Conservation (phyloP, 2,888 invertebrate genomes). For the Eugnorisma glareosa region DNA sequence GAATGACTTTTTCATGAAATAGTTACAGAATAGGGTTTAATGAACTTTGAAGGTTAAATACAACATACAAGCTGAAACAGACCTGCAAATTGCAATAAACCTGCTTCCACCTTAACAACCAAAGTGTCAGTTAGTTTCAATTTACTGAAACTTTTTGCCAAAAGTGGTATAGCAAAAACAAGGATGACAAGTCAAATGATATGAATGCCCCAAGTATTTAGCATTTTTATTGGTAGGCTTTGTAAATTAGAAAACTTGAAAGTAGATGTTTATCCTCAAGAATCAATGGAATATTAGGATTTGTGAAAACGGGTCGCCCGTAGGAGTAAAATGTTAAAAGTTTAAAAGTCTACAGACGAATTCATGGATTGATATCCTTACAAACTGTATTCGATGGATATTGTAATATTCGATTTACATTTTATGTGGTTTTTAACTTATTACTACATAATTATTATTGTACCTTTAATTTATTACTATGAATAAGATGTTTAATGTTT, state of each 20-base stretch:
- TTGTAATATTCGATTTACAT: background rate
- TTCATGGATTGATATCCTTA: background rate
- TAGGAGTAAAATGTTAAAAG: background rate
- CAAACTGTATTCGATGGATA: background rate
- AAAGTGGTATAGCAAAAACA: background rate
- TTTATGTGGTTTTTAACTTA: slow-evolving; percentile 29
- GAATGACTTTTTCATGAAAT: no score
- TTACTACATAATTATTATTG: no score
- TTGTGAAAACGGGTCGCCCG: background rate
- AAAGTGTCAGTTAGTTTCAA: background rate
- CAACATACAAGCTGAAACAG: no score
- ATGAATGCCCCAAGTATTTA: slow-evolving; percentile 5
- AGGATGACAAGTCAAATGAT: background rate
- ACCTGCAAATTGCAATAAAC: no score
- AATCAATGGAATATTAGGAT: background rate
- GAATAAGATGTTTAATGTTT: slow-evolving; percentile 44
- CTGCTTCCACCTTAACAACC: no score
- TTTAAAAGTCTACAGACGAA: no score
- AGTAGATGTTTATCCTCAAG: slow-evolving; percentile 2
- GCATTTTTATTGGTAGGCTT: background rate
- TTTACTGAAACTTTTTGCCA: no score
- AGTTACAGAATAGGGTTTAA: no score
- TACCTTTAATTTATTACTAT: slow-evolving; percentile 54
- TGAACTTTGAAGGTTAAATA: no score
- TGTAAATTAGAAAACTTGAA: slow-evolving; percentile 1